A percentile compares a stretch with the other conserved stretches of the same genome.
Conservation (phyloP, 2,797 vertebrate genomes). For the Arctocebus calabarensis region DNA sequence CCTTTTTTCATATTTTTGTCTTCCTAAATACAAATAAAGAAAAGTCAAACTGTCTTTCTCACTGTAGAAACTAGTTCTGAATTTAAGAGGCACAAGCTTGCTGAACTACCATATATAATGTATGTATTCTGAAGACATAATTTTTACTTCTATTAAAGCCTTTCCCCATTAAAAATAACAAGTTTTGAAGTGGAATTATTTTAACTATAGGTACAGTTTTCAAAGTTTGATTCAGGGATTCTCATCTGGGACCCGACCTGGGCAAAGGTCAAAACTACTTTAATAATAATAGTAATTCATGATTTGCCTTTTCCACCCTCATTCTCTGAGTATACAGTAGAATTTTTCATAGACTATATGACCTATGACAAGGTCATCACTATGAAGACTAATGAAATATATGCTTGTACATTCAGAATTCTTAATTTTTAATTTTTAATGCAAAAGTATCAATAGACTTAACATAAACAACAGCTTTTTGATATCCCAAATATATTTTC, state of each 20-base stretch:
- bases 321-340: background rate
- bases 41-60: slow-evolving; percentile 12
- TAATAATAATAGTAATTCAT: background rate
- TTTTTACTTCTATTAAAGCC: background rate
- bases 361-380: background rate
- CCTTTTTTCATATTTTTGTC: background rate
- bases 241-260: background rate
- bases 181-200: slow-evolving; percentile 38
- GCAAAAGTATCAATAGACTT: background rate
- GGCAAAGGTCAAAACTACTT: slow-evolving; percentile 42
- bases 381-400: background rate
- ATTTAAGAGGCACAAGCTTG: background rate
- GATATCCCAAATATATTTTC: background rate
- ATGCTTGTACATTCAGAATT: slow-evolving; percentile 13
- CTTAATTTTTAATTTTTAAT: slow-evolving; percentile 55
- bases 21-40: slow-evolving; percentile 45
- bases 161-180: slow-evolving; percentile 21
- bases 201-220: slow-evolving; percentile 13
- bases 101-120: slow-evolving; percentile 2
- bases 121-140: background rate
- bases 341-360: background rate
- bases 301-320: slow-evolving; percentile 15
- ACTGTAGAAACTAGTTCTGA: slow-evolving; percentile 5
- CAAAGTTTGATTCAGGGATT: background rate
- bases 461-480: slow-evolving; percentile 1